These are phyloP conservation scores for Drosophila pallidifrons DNA, from an alignment of 1,140 invertebrate genomes.

Conservation along the genomic window DNA sequence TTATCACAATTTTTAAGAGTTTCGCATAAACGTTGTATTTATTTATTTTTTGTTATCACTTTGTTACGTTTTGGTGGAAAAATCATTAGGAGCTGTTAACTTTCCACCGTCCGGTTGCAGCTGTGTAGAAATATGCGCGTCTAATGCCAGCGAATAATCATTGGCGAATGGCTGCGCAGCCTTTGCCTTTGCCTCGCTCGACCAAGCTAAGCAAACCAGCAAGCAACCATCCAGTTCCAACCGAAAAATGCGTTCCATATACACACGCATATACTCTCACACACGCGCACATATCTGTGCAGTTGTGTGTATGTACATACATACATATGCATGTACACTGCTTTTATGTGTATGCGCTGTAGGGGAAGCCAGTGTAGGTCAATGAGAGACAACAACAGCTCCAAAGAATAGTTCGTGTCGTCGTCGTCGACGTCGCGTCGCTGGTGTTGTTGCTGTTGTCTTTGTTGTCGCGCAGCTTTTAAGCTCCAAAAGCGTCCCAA, in stretches of 20 bases:
- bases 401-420: constrained; percentile 35
- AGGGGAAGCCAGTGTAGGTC: constrained; percentile 72
- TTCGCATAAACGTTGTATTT: constrained; percentile 29
- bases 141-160: constrained; percentile 77
- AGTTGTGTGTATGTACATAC: constrained; percentile 36
- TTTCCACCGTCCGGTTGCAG: constrained; percentile 8
- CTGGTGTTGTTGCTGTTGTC: background rate
- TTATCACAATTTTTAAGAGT: constrained; percentile 33
- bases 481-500: constrained; percentile 27
- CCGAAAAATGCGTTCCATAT: constrained; percentile 54
- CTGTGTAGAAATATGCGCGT: constrained; percentile 47
- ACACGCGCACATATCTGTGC: background rate
- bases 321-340: constrained; percentile 20
- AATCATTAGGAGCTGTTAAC: background rate
- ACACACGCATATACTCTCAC: background rate
- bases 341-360: constrained; percentile 20
- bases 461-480: constrained; percentile 41
- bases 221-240: constrained; percentile 36
- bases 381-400: constrained; percentile 59
- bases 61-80: background rate
- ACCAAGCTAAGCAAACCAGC: background rate
- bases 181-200: constrained; percentile 60
- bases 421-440: background rate
- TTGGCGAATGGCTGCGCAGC: constrained; percentile 71
- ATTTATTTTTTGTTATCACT: background rate